Conservation (phyloP, 2,113 vertebrate genomes). For the Vulpes ferrilata region DNA sequence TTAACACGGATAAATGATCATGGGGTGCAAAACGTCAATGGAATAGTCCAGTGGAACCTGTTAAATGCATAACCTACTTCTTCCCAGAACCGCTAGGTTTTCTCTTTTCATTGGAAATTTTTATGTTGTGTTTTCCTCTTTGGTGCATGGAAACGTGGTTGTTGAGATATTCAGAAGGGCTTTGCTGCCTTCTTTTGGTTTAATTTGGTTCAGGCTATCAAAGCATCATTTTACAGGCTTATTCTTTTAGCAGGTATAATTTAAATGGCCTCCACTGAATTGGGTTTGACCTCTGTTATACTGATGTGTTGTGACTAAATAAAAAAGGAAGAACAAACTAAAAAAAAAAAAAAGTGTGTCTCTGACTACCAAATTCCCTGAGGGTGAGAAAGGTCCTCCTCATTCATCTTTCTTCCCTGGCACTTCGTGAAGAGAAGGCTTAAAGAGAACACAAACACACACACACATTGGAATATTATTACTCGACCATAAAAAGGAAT, state of each 20-base stretch:
- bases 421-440: not conserved
- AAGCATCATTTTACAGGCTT: constrained; percentile 79
- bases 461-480: too few relatives aligned
- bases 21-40: constrained; percentile 19
- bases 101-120: constrained; percentile 43
- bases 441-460: too few relatives aligned
- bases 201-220: constrained; percentile 72
- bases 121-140: constrained; percentile 41
- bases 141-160: constrained; percentile 74
- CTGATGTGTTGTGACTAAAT: constrained; percentile 89
- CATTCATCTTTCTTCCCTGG: not conserved
- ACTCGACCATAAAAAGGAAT: too few relatives aligned
- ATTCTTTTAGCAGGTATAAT: constrained; percentile 69
- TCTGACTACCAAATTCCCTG: not conserved
- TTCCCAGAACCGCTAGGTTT: constrained; percentile 43
- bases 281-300: constrained; percentile 86
- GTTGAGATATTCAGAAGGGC: constrained; percentile 72
- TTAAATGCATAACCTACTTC: constrained; percentile 44
- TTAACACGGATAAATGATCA: constrained; percentile 19
- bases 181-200: constrained; percentile 66
- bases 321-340: constrained; percentile 86
- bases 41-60: constrained; percentile 51
- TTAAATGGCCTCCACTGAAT: constrained; percentile 75
- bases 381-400: not conserved
- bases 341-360: too few relatives aligned